phyloP scores from a whole-genome alignment of 2,113 vertebrate species.

The Probosciger aterrimus region DNA sequence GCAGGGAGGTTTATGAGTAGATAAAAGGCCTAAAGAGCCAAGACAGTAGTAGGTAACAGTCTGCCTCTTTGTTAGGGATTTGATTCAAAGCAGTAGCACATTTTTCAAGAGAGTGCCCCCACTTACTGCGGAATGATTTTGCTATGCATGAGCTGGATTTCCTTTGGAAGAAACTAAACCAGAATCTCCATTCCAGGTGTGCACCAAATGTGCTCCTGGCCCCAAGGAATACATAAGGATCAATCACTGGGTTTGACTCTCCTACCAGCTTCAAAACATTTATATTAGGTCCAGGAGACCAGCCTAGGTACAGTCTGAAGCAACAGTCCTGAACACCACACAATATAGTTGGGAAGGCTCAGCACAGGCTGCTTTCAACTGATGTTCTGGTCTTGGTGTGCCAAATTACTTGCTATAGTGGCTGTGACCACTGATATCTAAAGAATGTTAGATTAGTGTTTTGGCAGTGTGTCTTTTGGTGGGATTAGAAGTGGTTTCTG shows the following conservation, averaged over 20 bases:
- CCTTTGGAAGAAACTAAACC: neutral
- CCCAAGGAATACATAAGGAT: neutral
- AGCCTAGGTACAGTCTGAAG: neutral
- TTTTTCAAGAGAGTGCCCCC: neutral
- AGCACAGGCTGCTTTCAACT: neutral
- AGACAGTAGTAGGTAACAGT: neutral
- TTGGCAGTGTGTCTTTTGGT: constrained; percentile 9
- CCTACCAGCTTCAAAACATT: neutral
- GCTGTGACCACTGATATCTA: constrained; percentile 7
- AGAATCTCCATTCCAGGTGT: neutral
- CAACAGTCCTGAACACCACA: neutral
- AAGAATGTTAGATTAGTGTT: constrained; percentile 22
- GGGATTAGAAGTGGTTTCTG: constrained; percentile 34
- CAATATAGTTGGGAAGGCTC: neutral
- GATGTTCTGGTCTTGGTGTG: neutral
- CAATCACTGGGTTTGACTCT: neutral
- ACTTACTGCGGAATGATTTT: neutral
- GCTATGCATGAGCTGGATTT: neutral
- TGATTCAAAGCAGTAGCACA: neutral
- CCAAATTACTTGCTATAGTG: neutral
- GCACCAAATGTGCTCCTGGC: neutral
- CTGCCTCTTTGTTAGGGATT: neutral
- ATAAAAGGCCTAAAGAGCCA: neutral
- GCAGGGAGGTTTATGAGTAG: neutral
- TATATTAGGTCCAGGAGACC: neutral